phyloP scores from a whole-genome alignment of 2,797 vertebrate species.

The Coccyzus lansbergi region DNA sequence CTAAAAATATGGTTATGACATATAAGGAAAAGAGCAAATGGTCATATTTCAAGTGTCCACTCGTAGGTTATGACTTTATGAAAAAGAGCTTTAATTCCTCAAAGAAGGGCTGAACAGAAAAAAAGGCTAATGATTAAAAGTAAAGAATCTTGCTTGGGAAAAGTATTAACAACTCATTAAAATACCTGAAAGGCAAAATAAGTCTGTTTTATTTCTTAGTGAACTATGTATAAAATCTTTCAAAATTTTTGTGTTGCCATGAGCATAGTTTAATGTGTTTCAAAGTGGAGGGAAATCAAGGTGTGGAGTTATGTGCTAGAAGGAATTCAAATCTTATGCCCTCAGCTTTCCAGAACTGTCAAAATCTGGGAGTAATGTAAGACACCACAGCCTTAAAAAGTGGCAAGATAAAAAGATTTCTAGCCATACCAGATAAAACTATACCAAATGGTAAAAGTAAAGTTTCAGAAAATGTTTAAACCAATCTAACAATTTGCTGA shows the following conservation, averaged over 20 bases:
- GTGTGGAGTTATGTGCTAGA: background rate
- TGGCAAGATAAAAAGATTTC: background rate
- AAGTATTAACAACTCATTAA: background rate
- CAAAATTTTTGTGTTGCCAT: background rate
- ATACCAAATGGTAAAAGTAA: background rate
- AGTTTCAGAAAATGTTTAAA: background rate
- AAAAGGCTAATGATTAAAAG: background rate
- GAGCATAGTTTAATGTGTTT: background rate
- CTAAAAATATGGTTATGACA: background rate
- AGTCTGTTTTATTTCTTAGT: background rate
- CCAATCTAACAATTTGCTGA: background rate
- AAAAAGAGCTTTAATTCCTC: background rate
- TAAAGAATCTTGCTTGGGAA: background rate
- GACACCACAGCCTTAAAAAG: background rate
- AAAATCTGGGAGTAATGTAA: background rate
- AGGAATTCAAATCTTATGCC: background rate
- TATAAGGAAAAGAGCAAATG: background rate
- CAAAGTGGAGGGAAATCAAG: background rate
- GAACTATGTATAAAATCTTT: background rate
- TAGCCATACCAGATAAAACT: background rate
- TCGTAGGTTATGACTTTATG: background rate
- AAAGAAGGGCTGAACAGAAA: background rate
- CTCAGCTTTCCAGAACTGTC: background rate
- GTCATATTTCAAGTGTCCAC: background rate
- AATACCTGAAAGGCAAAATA: background rate